Base-by-base conservation (phyloP, 2,888 invertebrate genomes). In the Sinelater perroti region DNA sequence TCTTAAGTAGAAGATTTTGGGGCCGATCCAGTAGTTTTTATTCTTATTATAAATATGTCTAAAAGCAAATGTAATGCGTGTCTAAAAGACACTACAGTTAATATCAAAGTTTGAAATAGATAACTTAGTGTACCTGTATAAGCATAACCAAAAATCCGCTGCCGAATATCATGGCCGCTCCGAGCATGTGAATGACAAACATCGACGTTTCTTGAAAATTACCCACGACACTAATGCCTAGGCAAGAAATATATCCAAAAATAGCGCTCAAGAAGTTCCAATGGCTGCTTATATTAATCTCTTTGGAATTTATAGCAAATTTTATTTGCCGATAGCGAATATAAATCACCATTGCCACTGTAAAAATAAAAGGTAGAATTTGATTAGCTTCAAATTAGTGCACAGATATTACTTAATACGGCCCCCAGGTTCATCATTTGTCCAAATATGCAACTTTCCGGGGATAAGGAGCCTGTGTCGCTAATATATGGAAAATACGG, bases 401-500 rank as follows among this genome's bases (percentile, higher is more conserved):
- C n/a, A n/a, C n/a, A n/a, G n/a, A n/a, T n/a, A n/a, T 26, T 50
- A 50, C 50, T 14, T 4, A 17, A 6, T 2, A 51, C 3, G 4
- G 50, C 50, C n/a, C 31, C 40, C 28, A 51, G 20, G 10, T 51
- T 89, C 20, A 90, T 80, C 2, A 88, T 76, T 73, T 88, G 87
- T 0, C 86, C 86, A 75, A 90, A 90, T 47, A 89, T 82, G 72
- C 89, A 89, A 72, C 87, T 88, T 70, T 90, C 89, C 1, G 90
- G 90, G 0, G 86, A 80, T 63, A 83, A 81, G 1, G 89, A 83
- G 1, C 88, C 89, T 7, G 86, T 84, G 70, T 86, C 86, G 56
- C 87, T 87, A 60, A 89, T 88, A 68, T 88, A 89, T 1, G 89
- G 87, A 24, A 42, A 42, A 14, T 82, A 79, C 33, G 85, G 83